These are phyloP conservation scores for Jordanella pulchra DNA, from an alignment of 2,797 vertebrate genomes.

Conservation along the genomic window DNA sequence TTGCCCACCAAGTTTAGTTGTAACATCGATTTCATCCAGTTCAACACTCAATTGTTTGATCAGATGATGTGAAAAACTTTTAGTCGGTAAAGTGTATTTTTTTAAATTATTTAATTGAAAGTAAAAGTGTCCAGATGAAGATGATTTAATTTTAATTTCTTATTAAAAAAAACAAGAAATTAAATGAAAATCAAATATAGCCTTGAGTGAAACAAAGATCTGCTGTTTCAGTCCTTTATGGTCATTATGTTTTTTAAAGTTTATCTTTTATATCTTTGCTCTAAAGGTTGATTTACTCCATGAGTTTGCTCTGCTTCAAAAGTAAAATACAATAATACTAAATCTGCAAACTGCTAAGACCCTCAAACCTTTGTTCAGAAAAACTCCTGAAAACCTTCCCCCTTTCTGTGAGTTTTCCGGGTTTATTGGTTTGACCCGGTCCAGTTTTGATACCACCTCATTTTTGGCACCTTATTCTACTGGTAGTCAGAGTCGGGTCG, in stretches of 20 bases:
- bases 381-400: not conserved
- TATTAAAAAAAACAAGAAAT: too few relatives aligned
- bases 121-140: not conserved
- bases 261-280: not conserved
- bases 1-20: not conserved
- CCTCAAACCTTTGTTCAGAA: not conserved
- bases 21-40: not conserved
- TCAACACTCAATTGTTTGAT: not conserved
- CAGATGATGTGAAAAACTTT: not conserved
- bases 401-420: too few relatives aligned
- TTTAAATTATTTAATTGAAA: not conserved
- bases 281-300: not conserved
- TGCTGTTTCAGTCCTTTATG: not conserved
- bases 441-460: constrained; percentile 22
- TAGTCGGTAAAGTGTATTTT: too few relatives aligned
- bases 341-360: not conserved
- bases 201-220: too few relatives aligned
- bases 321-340: not conserved
- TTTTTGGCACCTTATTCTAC: constrained; percentile 39
- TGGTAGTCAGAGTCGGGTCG: constrained; percentile 22
- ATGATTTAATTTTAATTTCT: too few relatives aligned
- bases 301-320: not conserved
- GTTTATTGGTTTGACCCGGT: constrained; percentile 17
- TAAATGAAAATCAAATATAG: not conserved
- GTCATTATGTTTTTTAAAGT: not conserved